Conservation (phyloP, 30 jellyfish, hydroid and myxozoan species). For the Hydractinia echinata region DNA sequence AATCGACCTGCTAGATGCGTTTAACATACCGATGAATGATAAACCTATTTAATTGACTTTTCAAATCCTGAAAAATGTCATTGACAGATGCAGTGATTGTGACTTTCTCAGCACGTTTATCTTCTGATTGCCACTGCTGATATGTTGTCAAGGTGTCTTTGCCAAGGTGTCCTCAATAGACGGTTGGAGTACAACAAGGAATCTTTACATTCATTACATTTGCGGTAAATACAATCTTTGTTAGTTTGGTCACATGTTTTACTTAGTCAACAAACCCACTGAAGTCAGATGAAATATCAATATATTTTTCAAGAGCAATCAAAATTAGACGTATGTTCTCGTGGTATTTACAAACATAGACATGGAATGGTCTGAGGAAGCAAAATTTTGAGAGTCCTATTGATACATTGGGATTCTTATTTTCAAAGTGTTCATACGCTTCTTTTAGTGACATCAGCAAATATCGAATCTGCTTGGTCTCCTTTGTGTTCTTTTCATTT, state of each 20-base stretch:
- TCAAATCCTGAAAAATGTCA: slow-evolving; percentile 23
- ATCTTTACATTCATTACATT: slow-evolving; percentile 2
- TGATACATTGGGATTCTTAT: slow-evolving; percentile 2
- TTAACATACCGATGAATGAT: slow-evolving; percentile 18
- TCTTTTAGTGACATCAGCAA: background rate
- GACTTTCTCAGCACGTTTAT: slow-evolving; percentile 13
- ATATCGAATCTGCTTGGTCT: slow-evolving; percentile 25
- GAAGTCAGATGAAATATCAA: background rate
- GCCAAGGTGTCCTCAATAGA: slow-evolving; percentile 5
- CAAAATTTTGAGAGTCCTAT: slow-evolving; percentile 11
- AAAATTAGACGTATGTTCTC: slow-evolving; percentile 15
- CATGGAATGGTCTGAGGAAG: slow-evolving; percentile 19
- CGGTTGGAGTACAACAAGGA: slow-evolving; percentile 12
- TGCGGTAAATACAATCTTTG: slow-evolving; percentile 10
- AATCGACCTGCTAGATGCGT: slow-evolving; percentile 39
- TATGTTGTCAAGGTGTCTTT: slow-evolving; percentile 7
- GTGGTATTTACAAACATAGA: slow-evolving; percentile 3
- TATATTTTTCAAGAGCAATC: slow-evolving; percentile 5
- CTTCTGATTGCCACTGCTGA: slow-evolving; percentile 13
- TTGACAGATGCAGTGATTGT: slow-evolving; percentile 14
- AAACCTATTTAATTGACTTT: slow-evolving; percentile 28
- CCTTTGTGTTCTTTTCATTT: slow-evolving; percentile 24
- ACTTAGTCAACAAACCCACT: slow-evolving; percentile 12
- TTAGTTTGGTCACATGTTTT: slow-evolving; percentile 10
- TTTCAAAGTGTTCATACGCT: slow-evolving; percentile 1